Base-by-base conservation (phyloP, 2,888 invertebrate species). In the Neocrepidodera transversa region DNA sequence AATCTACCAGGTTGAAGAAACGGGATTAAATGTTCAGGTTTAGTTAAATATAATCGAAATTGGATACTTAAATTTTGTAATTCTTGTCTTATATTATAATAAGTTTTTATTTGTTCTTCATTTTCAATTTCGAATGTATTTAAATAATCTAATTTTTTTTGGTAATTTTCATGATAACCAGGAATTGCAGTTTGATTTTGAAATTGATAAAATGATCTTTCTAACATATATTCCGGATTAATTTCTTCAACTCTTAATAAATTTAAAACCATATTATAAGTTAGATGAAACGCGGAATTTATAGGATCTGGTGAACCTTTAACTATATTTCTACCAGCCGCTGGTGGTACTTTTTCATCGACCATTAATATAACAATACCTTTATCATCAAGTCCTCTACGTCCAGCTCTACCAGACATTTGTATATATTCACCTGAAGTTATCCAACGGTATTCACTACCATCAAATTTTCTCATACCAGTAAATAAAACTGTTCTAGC, bases 391-490 rank as follows among this genome's bases (percentile, higher is more conserved):
- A 97, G 82, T 57, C 99, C 98, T 78, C 99, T 87, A 54, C 99
- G 87, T 1, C 99, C 99, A 0, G 99, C 99, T 65, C 99, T 86
- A 0, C 99, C 99, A 8, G 97, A 95, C 99, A 99, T 99, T 81
- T 99, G 99, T 68, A 99, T 98, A 76, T 99, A 99, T 81, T 99
- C 99, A 5, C 99, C 99, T 0, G 97, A 97, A 0, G 95, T 91
- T 58, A 95, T 91, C 89, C 92, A 97, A 80, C 99, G 84, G 73
- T 93, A 93, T 74, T 94, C 92, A 77, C 91, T 93, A 13, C 99
- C 99, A 78, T 99, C 99, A 80, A 93, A 99, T 80, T 99, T 99
- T 58, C 95, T 86, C 32, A 93, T 91, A 40, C 89, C 91, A 0
- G 98, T 97, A 74, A 99, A 99, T 0, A 99, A 84, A 0, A 99